phyloP scores from a whole-genome alignment of 2,888 invertebrate species.

The Stenurella melanura region DNA sequence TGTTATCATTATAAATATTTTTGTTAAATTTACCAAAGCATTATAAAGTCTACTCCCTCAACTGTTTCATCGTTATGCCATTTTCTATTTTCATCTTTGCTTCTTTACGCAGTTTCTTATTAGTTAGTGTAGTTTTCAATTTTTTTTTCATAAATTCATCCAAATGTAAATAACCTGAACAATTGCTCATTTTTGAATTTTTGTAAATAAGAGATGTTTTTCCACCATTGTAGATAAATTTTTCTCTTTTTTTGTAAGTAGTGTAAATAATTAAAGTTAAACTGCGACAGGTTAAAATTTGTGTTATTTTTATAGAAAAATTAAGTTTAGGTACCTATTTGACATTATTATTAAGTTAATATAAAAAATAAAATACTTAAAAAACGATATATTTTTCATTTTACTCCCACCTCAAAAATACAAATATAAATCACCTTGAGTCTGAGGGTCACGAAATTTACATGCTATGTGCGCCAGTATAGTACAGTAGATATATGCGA shows the following conservation, averaged over 20 bases:
- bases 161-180: conserved; percentile 66
- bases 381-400: background rate
- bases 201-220: conserved; percentile 44
- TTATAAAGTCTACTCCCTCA: conserved; percentile 26
- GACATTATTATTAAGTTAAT: conserved; percentile 37
- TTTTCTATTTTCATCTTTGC: conserved; percentile 26
- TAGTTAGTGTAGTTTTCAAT: conserved; percentile 48
- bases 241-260: conserved; percentile 56
- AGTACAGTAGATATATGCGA: too few species aligned
- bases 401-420: background rate
- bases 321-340: conserved; percentile 39
- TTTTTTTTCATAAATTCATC: conserved; percentile 49
- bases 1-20: conserved; percentile 48
- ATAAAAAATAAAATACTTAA: conserved; percentile 32
- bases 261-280: conserved; percentile 55
- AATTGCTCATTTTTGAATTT: conserved; percentile 64
- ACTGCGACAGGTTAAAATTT: conserved; percentile 55
- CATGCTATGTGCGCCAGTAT: too few species aligned
- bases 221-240: conserved; percentile 52
- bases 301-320: conserved; percentile 50
- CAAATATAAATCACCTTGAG: too few species aligned
- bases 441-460: too few species aligned
- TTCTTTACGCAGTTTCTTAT: conserved; percentile 59
- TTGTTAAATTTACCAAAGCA: conserved; percentile 38
- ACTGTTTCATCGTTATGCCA: conserved; percentile 38